These are phyloP conservation scores for Nephotettix cincticeps DNA, from an alignment of 1,140 invertebrate species.

Conservation along the genomic window DNA sequence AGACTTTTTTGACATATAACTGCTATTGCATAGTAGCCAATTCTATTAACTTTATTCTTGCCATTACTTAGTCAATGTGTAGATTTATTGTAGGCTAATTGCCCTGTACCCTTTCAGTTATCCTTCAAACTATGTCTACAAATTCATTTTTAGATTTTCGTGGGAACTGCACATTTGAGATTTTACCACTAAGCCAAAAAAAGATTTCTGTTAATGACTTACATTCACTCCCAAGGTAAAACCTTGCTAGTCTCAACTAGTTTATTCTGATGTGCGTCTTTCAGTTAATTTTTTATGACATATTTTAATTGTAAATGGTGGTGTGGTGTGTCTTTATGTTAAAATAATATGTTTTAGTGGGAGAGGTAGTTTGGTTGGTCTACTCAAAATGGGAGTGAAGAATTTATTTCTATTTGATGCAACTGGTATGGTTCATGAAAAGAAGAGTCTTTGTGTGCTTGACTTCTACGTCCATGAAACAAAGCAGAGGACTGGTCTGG, in stretches of 20 bases:
- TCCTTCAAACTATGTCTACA: no score
- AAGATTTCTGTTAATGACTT: background rate
- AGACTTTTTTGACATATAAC: no score
- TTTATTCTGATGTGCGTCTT: background rate
- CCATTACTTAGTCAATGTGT: no score
- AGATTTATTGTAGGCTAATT: no score
- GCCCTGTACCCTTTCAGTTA: no score
- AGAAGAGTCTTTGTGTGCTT: conserved; percentile 74
- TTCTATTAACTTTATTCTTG: no score
- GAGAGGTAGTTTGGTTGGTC: conserved; percentile 59
- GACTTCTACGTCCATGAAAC: conserved; percentile 87
- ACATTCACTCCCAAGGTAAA: background rate
- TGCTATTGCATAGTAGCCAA: no score
- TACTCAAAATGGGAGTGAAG: conserved; percentile 83
- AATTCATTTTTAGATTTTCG: no score
- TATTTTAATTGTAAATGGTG: background rate
- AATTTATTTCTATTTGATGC: conserved; percentile 81
- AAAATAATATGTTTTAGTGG: conserved; percentile 30
- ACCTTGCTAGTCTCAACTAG: background rate
- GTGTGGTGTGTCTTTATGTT: background rate
- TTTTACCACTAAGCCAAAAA: background rate
- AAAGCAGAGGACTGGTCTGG: conserved; percentile 73
- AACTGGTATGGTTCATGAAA: conserved; percentile 64
- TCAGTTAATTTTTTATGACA: background rate
- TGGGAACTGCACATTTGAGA: background rate